Conservation (phyloP, 2,888 invertebrate genomes). For the Acholoe squamosa region DNA sequence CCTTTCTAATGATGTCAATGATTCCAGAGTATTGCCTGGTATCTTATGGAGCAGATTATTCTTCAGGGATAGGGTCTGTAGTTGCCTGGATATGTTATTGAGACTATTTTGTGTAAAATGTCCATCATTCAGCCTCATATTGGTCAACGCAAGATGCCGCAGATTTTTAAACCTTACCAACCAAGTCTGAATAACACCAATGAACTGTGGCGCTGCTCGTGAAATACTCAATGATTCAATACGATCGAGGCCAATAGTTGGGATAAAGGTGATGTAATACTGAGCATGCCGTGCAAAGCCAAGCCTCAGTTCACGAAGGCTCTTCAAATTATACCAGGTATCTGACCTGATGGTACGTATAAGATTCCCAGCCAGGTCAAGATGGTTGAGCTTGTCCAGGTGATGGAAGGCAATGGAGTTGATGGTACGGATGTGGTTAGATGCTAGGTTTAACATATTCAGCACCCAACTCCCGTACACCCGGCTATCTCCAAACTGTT, state of each 20-base stretch:
- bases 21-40: not conserved
- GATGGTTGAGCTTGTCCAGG: not conserved
- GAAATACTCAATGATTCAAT: not conserved
- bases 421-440: not conserved
- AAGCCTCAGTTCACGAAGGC: not conserved
- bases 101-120: not conserved
- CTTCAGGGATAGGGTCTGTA: not conserved
- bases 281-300: not conserved
- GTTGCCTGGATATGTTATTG: not conserved
- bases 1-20: not conserved
- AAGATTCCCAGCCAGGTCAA: not conserved
- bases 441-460: not conserved
- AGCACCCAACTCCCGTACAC: not conserved
- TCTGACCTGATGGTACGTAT: not conserved
- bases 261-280: not conserved
- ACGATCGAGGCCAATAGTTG: not conserved
- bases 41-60: not conserved
- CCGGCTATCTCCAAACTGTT: not conserved
- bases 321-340: not conserved
- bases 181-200: conserved; percentile 5
- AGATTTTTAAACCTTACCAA: not conserved
- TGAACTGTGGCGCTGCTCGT: not conserved
- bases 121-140: not conserved
- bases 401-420: not conserved
- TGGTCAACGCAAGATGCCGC: not conserved